Base-by-base conservation (phyloP, 2,113 vertebrate genomes). In the Nothoprocta perdicaria region DNA sequence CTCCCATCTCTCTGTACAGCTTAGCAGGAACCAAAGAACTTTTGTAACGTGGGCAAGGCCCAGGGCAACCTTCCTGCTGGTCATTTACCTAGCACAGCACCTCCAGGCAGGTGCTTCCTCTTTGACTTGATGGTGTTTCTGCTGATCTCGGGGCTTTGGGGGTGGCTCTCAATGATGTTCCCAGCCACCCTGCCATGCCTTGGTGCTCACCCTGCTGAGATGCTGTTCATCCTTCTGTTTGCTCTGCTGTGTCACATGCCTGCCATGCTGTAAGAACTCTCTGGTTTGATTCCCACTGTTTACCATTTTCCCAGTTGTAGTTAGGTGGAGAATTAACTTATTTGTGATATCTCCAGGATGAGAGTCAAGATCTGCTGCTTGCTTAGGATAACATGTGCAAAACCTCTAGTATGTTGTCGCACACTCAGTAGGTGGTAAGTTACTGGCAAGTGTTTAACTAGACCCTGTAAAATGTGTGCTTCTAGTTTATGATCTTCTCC, bases 61-160 rank as follows among this genome's bases (percentile, higher is more conserved):
- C 53, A 57, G 15, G 29, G 9, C 27, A 57, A 31, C 53, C 15
- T 17, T 31, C 15, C 29, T 57, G 29, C 27, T 17, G 15, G 29
- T 57, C 14, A 10, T 57, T 16, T 31, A 27, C 10, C 53, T 57
- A 29, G 53, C 15, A 57, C 3, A 29, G 29, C 53, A 31, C 5
- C 53, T 17, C 53, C 53, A 31, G 53, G 53, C 27, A 57, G 53
- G 53, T 4, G 79, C 2, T 26, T 46, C 23, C 31, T 60, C 58
- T 52, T 27, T 40, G 10, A 21, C 17, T 2, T 13, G 43, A 1
- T 0, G 1, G 23, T 10, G 19, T 33, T 85, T 57, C 50, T 10
- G n/a, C 22, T 38, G 58, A 0, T 4, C 0, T 1, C 41, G 41
- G 31, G 0, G 0, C 46, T 10, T 22, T 22, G 18, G 27, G 12